A percentile compares a stretch with the other conserved stretches of the same genome.
Evolutionary conservation across 2,113 vertebrate genomes (phyloP).

Genomic region (Echinops telfairi): DNA sequence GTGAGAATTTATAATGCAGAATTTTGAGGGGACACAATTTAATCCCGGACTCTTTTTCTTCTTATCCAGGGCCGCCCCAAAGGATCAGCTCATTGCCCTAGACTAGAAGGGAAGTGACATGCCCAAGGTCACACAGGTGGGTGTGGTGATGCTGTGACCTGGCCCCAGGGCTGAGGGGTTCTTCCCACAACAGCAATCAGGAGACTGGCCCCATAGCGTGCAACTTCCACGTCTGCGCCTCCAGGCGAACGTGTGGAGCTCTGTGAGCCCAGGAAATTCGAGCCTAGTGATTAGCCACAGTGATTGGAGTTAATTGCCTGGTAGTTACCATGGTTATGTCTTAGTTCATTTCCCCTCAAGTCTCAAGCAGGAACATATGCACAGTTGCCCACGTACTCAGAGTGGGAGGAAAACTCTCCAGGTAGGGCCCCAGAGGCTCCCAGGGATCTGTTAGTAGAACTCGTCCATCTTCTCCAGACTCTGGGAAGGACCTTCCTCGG

Average conservation of each 20-base stretch:
- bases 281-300: background rate
- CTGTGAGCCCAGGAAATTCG: background rate
- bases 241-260: background rate
- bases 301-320: background rate
- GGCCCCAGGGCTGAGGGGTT: no score
- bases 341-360: background rate
- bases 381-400: background rate
- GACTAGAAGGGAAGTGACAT: background rate
- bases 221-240: background rate
- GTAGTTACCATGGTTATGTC: slow-evolving; percentile 57
- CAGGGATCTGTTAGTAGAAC: background rate
- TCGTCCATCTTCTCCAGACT: background rate
- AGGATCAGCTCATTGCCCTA: no score
- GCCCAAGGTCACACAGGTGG: background rate
- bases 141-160: background rate
- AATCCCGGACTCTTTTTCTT: background rate
- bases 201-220: rapidly evolving
- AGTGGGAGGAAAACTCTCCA: background rate
- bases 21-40: background rate
- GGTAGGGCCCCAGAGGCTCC: background rate
- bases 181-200: background rate
- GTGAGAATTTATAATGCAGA: background rate
- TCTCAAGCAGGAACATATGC: background rate
- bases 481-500: background rate
- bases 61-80: background rate